Percentiles rank a stretch among this genome's conserved stretches.
Evolutionary conservation across 2,797 vertebrate species (phyloP).

Genomic region (Neosalanx taihuensis): DNA sequence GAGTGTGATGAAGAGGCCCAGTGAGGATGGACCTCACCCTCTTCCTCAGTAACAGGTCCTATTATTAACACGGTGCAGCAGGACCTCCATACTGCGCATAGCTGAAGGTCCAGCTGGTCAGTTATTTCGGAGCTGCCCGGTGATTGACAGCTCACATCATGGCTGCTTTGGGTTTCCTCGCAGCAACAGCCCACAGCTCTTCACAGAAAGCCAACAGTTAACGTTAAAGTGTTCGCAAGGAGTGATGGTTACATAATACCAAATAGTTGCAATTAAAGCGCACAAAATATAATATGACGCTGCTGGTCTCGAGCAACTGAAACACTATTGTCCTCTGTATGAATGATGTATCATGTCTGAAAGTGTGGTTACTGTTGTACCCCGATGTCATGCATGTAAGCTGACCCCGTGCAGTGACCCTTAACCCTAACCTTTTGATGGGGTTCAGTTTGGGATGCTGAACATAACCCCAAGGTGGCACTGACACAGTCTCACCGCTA

Average conservation of each 20-base stretch:
- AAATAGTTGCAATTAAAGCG: not conserved
- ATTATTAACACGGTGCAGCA: constrained; percentile 68
- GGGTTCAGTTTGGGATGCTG: not conserved
- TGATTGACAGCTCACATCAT: constrained; percentile 46
- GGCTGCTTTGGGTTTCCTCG: constrained; percentile 26
- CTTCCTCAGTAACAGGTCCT: constrained; percentile 63
- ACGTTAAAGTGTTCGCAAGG: too few species aligned
- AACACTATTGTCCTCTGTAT: not conserved
- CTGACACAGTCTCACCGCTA: not conserved
- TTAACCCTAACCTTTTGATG: not conserved
- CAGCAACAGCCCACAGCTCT: constrained; percentile 22
- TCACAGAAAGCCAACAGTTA: too few species aligned
- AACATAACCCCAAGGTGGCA: not conserved
- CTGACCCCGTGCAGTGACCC: too few species aligned
- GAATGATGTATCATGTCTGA: not conserved
- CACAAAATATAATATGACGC: not conserved
- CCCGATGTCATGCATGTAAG: too few species aligned
- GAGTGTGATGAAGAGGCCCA: constrained; percentile 79
- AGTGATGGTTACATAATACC: not conserved
- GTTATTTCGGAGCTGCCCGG: constrained; percentile 51
- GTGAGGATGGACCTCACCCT: constrained; percentile 75
- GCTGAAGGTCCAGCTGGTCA: constrained; percentile 49
- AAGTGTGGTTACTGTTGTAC: too few species aligned
- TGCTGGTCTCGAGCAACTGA: not conserved
- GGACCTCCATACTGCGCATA: constrained; percentile 55